Evolutionary conservation across 1,140 invertebrate genomes (phyloP).

Genomic region (Arion vulgaris): DNA sequence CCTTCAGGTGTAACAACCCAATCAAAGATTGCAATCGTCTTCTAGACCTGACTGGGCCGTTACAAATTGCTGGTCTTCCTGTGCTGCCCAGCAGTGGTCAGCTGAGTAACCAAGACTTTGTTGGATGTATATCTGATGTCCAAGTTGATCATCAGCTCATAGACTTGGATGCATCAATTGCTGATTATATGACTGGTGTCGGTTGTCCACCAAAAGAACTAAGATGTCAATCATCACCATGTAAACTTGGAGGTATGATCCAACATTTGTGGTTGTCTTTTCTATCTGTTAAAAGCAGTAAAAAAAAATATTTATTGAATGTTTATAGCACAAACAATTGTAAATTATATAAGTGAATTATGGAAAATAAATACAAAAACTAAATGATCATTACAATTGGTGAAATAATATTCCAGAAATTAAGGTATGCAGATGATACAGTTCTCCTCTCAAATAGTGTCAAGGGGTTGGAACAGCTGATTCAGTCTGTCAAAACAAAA

Average conservation of each 20-base stretch:
- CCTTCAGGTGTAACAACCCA: slow-evolving; percentile 75
- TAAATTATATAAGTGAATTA: too few relatives aligned
- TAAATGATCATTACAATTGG: too few relatives aligned
- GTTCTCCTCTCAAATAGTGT: too few relatives aligned
- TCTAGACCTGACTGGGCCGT: slow-evolving; percentile 93
- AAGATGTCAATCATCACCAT: slow-evolving; percentile 86
- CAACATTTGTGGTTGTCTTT: not conserved
- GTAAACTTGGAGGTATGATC: slow-evolving; percentile 82
- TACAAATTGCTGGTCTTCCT: slow-evolving; percentile 95
- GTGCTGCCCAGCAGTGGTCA: slow-evolving; percentile 83
- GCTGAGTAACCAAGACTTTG: slow-evolving; percentile 86
- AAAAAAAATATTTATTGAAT: too few relatives aligned
- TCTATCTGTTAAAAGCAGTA: too few relatives aligned
- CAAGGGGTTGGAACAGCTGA: too few relatives aligned
- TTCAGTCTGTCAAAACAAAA: too few relatives aligned
- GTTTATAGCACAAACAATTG: too few relatives aligned
- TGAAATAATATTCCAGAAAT: too few relatives aligned
- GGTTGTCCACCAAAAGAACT: slow-evolving; percentile 90
- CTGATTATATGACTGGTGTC: slow-evolving; percentile 86
- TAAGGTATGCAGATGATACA: too few relatives aligned
- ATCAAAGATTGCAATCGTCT: slow-evolving; percentile 96
- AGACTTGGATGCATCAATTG: slow-evolving; percentile 91
- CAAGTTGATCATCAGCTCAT: slow-evolving; percentile 89
- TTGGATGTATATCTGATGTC: slow-evolving; percentile 93
- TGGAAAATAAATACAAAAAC: too few relatives aligned